Conservation (phyloP, 1,140 invertebrate species). For the Araneus ventricosus region DNA sequence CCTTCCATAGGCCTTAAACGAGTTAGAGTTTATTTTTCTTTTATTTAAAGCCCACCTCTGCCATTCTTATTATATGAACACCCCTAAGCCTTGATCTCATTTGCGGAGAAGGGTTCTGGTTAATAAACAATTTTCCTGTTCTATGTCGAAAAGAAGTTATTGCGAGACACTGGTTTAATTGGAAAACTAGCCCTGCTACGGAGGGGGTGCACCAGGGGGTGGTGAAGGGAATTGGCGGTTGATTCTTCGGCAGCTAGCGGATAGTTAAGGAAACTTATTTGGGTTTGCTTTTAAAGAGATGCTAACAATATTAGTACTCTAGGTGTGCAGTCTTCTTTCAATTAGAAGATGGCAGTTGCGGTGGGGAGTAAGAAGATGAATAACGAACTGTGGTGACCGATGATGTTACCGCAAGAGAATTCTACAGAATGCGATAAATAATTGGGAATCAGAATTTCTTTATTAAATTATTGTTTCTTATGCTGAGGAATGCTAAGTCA, state of each 20-base stretch:
- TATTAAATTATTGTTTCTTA: not conserved
- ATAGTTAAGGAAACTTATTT: conserved; percentile 59
- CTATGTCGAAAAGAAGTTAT: conserved; percentile 38
- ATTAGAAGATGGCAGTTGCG: conserved; percentile 38
- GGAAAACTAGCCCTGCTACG: conserved; percentile 33
- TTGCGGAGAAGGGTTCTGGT: conserved; percentile 46
- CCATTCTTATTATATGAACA: conserved; percentile 52
- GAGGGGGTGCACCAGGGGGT: not conserved
- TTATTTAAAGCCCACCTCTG: conserved; percentile 18
- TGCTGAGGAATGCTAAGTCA: not conserved
- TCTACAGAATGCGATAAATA: not conserved
- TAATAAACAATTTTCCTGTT: conserved; percentile 69
- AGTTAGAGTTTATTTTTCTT: conserved; percentile 63
- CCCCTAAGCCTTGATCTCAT: conserved; percentile 54
- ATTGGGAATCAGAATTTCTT: not conserved
- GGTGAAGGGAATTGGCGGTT: not conserved
- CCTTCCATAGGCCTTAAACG: conserved; percentile 43
- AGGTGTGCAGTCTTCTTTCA: conserved; percentile 20
- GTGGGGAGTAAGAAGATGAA: not conserved
- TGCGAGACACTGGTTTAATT: conserved; percentile 54
- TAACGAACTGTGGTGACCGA: not conserved
- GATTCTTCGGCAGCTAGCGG: not conserved
- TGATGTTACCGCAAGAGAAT: not conserved
- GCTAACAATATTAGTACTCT: conserved; percentile 57
- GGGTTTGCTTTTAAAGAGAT: conserved; percentile 68